Conservation (phyloP, 2,113 vertebrate species). For the Elachura formosa region DNA sequence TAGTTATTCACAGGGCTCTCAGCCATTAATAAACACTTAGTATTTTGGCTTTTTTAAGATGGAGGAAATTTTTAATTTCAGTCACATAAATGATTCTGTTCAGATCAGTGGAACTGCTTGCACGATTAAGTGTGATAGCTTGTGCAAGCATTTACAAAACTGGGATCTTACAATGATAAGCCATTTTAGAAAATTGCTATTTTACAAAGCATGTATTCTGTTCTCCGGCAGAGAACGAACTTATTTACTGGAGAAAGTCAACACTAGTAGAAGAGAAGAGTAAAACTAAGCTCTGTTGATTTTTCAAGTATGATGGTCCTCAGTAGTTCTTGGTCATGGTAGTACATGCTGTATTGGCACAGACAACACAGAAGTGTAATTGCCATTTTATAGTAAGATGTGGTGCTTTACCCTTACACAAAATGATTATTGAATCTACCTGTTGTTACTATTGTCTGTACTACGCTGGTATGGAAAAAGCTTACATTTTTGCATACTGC, state of each 20-base stretch:
- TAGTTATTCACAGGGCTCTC: background rate
- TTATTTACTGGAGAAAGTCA: background rate
- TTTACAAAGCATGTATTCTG: background rate
- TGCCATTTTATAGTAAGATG: background rate
- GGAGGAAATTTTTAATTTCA: background rate
- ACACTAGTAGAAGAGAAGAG: background rate
- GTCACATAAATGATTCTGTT: background rate
- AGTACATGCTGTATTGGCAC: background rate
- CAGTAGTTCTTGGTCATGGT: background rate
- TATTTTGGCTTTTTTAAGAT: background rate
- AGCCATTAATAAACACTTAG: background rate
- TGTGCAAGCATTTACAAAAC: background rate
- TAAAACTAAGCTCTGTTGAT: background rate
- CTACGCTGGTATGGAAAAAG: background rate
- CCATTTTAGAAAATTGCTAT: background rate
- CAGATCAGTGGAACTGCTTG: background rate
- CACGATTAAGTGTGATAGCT: background rate
- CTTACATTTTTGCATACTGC: background rate
- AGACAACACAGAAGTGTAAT: background rate
- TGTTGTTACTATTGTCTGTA: background rate
- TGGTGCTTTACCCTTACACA: background rate
- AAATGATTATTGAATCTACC: background rate
- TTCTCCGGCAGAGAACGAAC: background rate
- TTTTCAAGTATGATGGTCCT: background rate
- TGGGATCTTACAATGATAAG: background rate